Conservation (phyloP, 2,113 vertebrate genomes). For the Blennius ocellaris region DNA sequence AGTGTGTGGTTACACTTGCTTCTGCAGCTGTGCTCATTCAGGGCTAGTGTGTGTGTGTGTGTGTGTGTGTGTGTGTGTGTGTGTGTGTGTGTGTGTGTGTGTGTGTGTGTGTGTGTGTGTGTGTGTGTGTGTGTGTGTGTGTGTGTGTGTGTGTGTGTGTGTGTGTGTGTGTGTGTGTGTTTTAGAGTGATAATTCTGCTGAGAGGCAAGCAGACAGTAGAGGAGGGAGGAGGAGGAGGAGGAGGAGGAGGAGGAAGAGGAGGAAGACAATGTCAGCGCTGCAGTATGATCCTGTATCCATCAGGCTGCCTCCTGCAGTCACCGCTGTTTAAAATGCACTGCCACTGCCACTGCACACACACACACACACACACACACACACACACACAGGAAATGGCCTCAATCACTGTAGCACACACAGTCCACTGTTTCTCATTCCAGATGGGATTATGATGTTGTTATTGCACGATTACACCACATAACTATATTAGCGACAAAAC, state of each 20-base stretch:
- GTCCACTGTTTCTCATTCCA: constrained; percentile 77
- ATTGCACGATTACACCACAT: constrained; percentile 76
- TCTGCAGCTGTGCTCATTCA: constrained; percentile 46
- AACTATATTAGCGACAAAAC: constrained; percentile 77
- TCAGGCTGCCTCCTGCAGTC: constrained; percentile 78
- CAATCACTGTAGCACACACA: constrained; percentile 74
- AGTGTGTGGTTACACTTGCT: constrained; percentile 29
- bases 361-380: constrained; percentile 43
- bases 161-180: constrained; percentile 21
- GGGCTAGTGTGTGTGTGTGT: constrained; percentile 17
- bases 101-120: too few species aligned
- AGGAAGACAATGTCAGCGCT: constrained; percentile 81
- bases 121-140: constrained; percentile 21
- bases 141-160: too few species aligned
- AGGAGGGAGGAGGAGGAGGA: constrained; percentile 64
- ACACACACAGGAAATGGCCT: constrained; percentile 78
- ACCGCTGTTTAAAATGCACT: constrained; percentile 75
- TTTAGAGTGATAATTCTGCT: constrained; percentile 77
- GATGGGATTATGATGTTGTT: constrained; percentile 82
- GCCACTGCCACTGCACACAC: constrained; percentile 37
- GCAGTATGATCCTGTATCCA: constrained; percentile 80
- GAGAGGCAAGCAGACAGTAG: constrained; percentile 74
- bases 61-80: constrained; percentile 7
- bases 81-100: too few species aligned
- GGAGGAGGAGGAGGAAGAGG: constrained; percentile 54